phyloP scores from a whole-genome alignment of 2,113 vertebrate genomes.

The Lagopus muta region DNA sequence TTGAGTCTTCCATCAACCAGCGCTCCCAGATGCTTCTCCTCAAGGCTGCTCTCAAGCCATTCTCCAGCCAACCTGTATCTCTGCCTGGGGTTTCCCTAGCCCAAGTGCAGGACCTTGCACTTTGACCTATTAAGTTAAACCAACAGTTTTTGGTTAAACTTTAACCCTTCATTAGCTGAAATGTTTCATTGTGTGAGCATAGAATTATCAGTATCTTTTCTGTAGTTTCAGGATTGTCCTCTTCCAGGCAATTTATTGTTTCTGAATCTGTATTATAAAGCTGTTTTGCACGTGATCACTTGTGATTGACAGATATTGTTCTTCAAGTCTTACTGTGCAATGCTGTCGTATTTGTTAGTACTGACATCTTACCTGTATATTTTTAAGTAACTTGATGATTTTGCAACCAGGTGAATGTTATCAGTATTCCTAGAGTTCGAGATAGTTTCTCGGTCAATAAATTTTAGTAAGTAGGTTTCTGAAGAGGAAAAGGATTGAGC shows the following conservation, averaged over 20 bases:
- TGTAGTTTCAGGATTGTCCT: neutral
- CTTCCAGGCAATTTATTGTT: neutral
- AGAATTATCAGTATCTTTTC: neutral
- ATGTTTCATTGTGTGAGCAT: neutral
- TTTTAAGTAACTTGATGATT: neutral
- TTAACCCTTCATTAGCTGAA: neutral
- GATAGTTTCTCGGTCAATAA: rapidly evolving
- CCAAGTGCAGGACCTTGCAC: too few relatives aligned
- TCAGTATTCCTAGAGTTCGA: neutral
- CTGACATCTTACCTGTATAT: rapidly evolving
- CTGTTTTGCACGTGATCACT: neutral
- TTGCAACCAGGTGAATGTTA: neutral
- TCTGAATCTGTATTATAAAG: neutral
- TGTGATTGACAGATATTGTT: too few relatives aligned
- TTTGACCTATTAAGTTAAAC: neutral
- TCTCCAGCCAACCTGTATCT: too few relatives aligned
- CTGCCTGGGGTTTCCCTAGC: too few relatives aligned
- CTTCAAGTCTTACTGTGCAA: too few relatives aligned
- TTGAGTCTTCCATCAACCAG: too few relatives aligned
- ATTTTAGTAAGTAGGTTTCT: rapidly evolving
- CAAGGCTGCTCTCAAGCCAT: too few relatives aligned
- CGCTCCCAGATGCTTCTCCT: too few relatives aligned
- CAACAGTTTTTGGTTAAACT: neutral
- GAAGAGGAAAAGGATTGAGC: rapidly evolving
- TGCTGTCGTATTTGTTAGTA: rapidly evolving